These are phyloP conservation scores for Trilocha varians DNA, from an alignment of 2,888 invertebrate species.

Conservation along the genomic window DNA sequence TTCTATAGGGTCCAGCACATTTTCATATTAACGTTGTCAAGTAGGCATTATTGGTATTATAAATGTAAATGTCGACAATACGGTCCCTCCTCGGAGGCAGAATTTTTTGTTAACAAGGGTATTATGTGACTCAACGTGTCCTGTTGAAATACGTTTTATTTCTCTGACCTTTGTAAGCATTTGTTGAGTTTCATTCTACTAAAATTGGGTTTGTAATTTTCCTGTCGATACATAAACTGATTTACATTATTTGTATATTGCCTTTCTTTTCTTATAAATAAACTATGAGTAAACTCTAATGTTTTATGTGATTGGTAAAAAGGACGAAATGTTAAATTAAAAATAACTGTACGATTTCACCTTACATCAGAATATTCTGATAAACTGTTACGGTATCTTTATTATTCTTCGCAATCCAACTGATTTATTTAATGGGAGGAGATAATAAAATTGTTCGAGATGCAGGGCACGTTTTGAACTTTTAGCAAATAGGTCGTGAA, in stretches of 20 bases:
- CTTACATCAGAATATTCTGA: no score
- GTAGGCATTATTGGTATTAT: conserved; percentile 23
- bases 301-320: no score
- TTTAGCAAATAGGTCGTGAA: conserved; percentile 20
- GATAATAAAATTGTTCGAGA: conserved; percentile 13
- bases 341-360: no score
- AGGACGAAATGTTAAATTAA: no score
- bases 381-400: no score
- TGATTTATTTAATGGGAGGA: no score
- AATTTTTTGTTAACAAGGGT: conserved; percentile 37
- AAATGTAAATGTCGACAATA: conserved; percentile 27
- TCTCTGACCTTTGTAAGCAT: conserved; percentile 30
- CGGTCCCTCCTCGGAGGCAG: conserved; percentile 19
- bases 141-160: conserved; percentile 23
- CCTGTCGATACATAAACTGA: conserved; percentile 17
- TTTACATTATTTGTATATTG: conserved; percentile 26
- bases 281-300: no score
- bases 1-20: background rate
- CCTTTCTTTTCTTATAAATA: no score
- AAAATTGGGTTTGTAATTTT: conserved; percentile 13
- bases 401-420: no score
- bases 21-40: conserved; percentile 4
- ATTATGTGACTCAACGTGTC: conserved; percentile 28
- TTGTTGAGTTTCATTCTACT: conserved; percentile 21
- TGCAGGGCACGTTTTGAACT: conserved; percentile 37